These are phyloP conservation scores for Embidobia sp. DNA, from an alignment of 2,888 invertebrate genomes.

Conservation along the genomic window DNA sequence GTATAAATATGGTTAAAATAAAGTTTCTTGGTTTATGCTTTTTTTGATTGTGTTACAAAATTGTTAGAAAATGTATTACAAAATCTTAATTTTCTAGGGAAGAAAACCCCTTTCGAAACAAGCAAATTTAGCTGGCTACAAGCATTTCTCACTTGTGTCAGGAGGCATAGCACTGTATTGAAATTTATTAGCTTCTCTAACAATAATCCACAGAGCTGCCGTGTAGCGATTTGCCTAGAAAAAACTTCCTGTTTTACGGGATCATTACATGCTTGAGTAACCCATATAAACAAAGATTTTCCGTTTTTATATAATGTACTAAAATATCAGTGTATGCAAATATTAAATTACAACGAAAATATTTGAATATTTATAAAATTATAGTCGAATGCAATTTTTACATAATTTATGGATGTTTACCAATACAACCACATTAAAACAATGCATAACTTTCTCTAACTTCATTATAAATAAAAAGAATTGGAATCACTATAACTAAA, in stretches of 20 bases:
- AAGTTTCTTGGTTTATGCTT: no score
- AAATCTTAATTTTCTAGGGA: neutral
- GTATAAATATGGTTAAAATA: no score
- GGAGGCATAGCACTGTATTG: conserved; percentile 6
- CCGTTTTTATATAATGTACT: neutral
- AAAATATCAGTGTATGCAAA: neutral
- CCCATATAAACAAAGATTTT: conserved; percentile 22
- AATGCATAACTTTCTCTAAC: no score
- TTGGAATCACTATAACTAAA: no score
- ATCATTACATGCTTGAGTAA: conserved; percentile 18
- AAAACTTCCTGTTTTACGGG: conserved; percentile 24
- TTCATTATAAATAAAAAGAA: no score
- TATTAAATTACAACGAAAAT: neutral
- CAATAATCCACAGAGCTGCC: conserved; percentile 16
- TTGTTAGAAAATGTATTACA: no score
- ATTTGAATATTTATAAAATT: no score
- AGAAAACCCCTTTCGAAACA: neutral
- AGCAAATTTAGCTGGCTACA: conserved; percentile 9
- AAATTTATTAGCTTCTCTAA: conserved; percentile 26
- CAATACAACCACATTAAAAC: no score
- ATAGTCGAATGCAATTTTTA: no score
- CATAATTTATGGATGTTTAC: no score
- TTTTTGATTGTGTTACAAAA: no score
- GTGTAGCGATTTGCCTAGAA: conserved; percentile 18
- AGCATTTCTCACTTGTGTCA: conserved; percentile 8